Percentiles rank a stretch among this genome's conserved stretches.
Conservation (phyloP, 2,113 vertebrate genomes). For the Corythaixoides concolor region DNA sequence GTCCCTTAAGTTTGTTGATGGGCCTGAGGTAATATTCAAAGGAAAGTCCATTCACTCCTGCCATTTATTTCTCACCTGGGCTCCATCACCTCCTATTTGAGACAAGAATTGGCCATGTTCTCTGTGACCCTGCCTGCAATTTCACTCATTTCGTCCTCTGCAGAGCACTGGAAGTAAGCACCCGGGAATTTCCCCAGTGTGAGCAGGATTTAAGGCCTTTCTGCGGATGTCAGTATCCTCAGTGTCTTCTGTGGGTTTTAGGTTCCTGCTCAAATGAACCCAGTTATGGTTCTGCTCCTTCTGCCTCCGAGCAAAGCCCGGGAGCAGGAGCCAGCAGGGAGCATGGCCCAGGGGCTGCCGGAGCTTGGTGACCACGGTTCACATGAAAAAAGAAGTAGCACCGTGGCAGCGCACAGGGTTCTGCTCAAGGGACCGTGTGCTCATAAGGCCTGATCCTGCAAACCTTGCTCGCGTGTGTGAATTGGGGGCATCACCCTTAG, state of each 20-base stretch:
- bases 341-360: background rate
- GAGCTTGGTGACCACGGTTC: background rate
- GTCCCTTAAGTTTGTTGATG: background rate
- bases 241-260: background rate
- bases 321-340: background rate
- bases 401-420: too few species aligned
- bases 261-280: background rate
- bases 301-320: background rate
- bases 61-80: background rate
- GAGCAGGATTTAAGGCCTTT: background rate
- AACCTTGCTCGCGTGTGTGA: background rate
- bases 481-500: rapidly evolving
- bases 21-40: background rate
- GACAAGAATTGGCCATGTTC: background rate
- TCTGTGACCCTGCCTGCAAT: rapidly evolving
- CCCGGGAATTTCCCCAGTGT: background rate
- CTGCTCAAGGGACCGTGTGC: too few species aligned
- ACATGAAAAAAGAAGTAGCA: background rate
- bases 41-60: background rate
- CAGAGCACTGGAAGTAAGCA: background rate
- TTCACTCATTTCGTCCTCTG: background rate
- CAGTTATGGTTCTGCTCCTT: background rate
- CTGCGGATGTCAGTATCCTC: background rate
- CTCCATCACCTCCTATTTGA: background rate
- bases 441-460: background rate